Evolutionary conservation across 2,888 invertebrate species (phyloP), one percentile per base, ranked within the genome.

Genomic region (Notocelia uddmanniana): DNA sequence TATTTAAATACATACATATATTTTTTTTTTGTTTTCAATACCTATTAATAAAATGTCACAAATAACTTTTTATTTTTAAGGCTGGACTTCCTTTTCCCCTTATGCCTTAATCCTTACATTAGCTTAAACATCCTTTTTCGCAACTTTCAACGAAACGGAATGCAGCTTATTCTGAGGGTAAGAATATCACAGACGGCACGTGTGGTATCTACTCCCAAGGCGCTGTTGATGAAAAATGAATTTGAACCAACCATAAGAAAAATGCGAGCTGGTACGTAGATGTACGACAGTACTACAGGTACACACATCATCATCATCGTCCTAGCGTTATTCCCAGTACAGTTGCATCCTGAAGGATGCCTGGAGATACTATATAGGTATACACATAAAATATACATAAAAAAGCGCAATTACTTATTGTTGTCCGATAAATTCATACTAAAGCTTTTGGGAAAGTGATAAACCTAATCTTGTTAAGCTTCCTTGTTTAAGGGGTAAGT

Each of bases 111-210:
- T 57, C 60, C 63, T 59, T 23, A 19, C 26, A 10, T 19, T 59
- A n/a, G 15, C 57, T 57, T 57, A 13, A 50, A 13, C 21, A 21
- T 54, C 45, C 23, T 21, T 26, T 15, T 62, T 31, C 9, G 54
- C 55, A 63, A 45, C 69, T 69, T 63, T 55, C 21, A 48, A 63
- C 60, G 54, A n/a, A 31, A 60, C 54, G 62, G 34, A 63, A 63
- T 64, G 23, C 26, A 57, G 37, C 63, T 69, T 69, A 57, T 34
- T 37, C 26, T 57, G 64, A 64, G 63, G 62, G 62, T 23, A 48
- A 23, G 48, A 19, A 62, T 69, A 70, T 64, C 58, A 15, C 57
- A 37, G 69, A 48, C 57, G 34, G 63, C 58, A 64, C 64, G 64
- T 55, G 48, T 13, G 63, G 15, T 10, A 37, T 10, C 31, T 63